Evolutionary conservation across 2,113 vertebrate genomes (phyloP).

Genomic region (Panthera leo): DNA sequence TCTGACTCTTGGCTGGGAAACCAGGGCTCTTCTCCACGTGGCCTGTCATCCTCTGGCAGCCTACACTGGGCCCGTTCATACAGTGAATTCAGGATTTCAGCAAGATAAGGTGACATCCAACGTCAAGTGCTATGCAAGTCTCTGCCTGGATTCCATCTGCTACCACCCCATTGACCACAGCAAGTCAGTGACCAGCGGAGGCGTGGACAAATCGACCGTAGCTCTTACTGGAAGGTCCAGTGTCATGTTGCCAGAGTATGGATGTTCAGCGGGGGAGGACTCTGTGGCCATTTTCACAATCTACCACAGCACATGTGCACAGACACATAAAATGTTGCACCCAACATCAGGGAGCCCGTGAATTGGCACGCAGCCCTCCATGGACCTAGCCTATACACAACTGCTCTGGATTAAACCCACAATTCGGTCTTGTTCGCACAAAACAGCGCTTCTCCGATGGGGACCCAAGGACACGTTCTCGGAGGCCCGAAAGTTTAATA

Average conservation of each 20-base stretch:
- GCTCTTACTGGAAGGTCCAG: neutral
- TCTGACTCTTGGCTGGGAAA: neutral
- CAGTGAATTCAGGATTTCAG: neutral
- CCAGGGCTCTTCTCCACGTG: neutral
- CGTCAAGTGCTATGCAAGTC: neutral
- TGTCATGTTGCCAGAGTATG: accelerated
- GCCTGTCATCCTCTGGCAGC: neutral
- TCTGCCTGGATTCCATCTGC: neutral
- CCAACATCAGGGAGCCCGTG: accelerated
- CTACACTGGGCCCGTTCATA: neutral
- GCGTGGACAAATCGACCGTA: accelerated
- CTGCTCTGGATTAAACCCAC: neutral
- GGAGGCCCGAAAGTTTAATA: neutral
- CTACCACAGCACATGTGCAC: neutral
- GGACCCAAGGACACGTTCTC: neutral
- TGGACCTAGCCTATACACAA: neutral
- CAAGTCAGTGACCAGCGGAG: neutral
- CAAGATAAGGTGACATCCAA: neutral
- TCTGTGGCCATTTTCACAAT: accelerated
- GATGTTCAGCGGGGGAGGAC: accelerated
- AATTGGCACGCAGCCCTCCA: accelerated
- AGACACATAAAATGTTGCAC: no score
- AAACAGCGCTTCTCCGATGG: neutral
- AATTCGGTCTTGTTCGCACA: neutral
- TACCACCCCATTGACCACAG: neutral